A percentile compares a stretch with the other conserved stretches of the same genome.
Evolutionary conservation across 2,888 invertebrate species (phyloP).

Genomic region (Machimus atricapillus): DNA sequence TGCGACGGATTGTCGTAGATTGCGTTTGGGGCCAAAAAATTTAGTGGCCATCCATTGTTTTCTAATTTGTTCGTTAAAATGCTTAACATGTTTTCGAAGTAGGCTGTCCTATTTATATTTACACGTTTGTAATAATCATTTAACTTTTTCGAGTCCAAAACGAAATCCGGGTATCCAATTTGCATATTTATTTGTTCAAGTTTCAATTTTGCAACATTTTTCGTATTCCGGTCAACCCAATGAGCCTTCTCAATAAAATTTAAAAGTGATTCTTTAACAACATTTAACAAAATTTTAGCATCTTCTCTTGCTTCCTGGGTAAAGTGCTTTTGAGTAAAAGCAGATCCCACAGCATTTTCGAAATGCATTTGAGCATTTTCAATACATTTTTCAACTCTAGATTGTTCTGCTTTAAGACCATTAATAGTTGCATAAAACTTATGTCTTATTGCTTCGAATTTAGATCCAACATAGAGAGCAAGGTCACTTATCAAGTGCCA

Average conservation of each 20-base stretch:
- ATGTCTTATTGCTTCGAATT: conserved; percentile 46
- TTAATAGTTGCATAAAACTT: conserved; percentile 74
- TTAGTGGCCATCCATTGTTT: conserved; percentile 79
- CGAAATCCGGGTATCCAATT: conserved; percentile 93
- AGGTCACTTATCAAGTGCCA: conserved; percentile 45
- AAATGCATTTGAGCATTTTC: conserved; percentile 83
- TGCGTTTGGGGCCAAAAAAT: not conserved
- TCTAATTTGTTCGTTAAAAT: too few species aligned
- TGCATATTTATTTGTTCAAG: conserved; percentile 90
- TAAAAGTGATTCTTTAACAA: conserved; percentile 83
- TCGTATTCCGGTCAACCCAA: conserved; percentile 93
- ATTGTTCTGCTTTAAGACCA: conserved; percentile 82
- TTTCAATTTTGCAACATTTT: conserved; percentile 80
- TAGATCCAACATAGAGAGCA: conserved; percentile 40
- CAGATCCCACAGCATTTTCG: conserved; percentile 78
- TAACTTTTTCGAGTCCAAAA: conserved; percentile 76
- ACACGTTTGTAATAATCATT: conserved; percentile 82
- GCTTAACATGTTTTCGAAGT: conserved; percentile 72
- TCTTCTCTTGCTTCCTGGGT: conserved; percentile 66
- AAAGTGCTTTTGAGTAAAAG: conserved; percentile 66
- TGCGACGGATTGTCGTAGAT: not conserved
- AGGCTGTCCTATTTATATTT: conserved; percentile 71
- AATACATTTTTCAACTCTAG: conserved; percentile 88
- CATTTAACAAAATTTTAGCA: conserved; percentile 87
- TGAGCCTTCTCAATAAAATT: conserved; percentile 78